phyloP scores from a whole-genome alignment of 2,888 invertebrate genomes.

The Microdon myrmicae region DNA sequence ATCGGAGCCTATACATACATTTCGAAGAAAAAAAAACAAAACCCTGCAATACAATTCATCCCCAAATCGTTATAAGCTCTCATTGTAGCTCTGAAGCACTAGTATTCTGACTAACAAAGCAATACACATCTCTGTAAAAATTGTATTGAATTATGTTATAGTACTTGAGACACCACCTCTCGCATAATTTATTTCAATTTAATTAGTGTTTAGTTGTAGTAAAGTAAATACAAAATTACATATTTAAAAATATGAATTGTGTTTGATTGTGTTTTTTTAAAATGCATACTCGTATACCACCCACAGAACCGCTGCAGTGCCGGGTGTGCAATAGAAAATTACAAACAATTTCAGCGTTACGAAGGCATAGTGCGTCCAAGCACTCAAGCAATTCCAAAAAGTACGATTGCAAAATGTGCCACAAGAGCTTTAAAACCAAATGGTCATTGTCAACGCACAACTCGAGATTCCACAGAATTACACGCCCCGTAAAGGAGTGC shows the following conservation, averaged over 20 bases:
- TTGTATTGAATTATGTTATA: slow-evolving; percentile 12
- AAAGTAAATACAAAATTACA: slow-evolving; percentile 26
- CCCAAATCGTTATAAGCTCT: too few species aligned
- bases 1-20: too few species aligned
- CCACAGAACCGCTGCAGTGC: slow-evolving; percentile 56
- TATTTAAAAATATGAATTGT: slow-evolving; percentile 1
- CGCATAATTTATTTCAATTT: slow-evolving; percentile 38
- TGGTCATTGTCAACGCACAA: slow-evolving; percentile 67
- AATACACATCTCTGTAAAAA: slow-evolving; percentile 50
- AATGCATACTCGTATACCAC: too few species aligned
- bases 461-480: slow-evolving; percentile 64
- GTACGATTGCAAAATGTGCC: slow-evolving; percentile 62
- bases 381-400: slow-evolving; percentile 62
- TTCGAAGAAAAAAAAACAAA: too few species aligned
- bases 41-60: too few species aligned
- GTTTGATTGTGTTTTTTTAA: too few species aligned
- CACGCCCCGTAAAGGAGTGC: slow-evolving; percentile 60
- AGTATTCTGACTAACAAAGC: too few species aligned
- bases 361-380: slow-evolving; percentile 64
- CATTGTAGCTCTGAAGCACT: too few species aligned
- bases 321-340: slow-evolving; percentile 61
- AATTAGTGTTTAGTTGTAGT: slow-evolving; percentile 23
- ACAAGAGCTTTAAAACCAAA: slow-evolving; percentile 65
- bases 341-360: slow-evolving; percentile 62
- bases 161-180: slow-evolving; percentile 9